Conservation (phyloP, 2,888 invertebrate genomes). For the Acholoe squamosa region DNA sequence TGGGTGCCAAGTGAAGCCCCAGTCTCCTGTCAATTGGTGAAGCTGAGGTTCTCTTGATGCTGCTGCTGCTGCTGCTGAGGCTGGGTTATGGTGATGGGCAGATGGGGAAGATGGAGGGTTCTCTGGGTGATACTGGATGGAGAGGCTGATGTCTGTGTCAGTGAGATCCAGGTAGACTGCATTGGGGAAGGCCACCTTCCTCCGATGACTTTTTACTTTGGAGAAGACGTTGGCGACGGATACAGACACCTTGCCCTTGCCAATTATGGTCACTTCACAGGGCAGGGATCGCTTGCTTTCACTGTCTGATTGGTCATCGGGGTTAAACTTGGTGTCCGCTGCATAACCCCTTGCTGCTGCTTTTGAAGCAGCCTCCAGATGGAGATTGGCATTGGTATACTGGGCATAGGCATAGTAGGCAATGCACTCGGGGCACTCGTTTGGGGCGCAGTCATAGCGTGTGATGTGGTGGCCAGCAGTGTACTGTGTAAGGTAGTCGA, state of each 20-base stretch:
- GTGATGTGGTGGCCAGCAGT: constrained; percentile 79
- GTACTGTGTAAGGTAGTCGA: constrained; percentile 77
- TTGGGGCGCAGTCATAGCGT: constrained; percentile 78
- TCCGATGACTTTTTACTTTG: neutral
- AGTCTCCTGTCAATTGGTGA: constrained; percentile 21
- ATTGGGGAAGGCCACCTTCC: constrained; percentile 56
- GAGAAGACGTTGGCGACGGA: constrained; percentile 59
- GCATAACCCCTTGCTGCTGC: constrained; percentile 50
- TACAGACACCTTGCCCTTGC: constrained; percentile 63
- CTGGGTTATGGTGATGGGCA: neutral
- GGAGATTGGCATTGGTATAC: constrained; percentile 29
- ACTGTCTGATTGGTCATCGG: constrained; percentile 31
- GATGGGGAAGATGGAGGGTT: constrained; percentile 64
- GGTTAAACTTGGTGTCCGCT: neutral
- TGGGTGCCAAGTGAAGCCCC: constrained; percentile 36
- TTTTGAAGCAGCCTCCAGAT: neutral
- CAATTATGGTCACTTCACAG: constrained; percentile 49
- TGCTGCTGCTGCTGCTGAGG: too few species aligned
- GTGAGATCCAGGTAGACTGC: constrained; percentile 79
- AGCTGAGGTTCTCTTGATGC: neutral
- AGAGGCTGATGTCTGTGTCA: constrained; percentile 78
- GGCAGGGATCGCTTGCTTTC: neutral
- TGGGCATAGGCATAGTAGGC: constrained; percentile 67
- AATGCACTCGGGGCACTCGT: constrained; percentile 79
- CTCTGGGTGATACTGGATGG: constrained; percentile 79